These are phyloP conservation scores for Sclerodermus sp. DNA, from an alignment of 2,888 invertebrate genomes.

Conservation along the genomic window DNA sequence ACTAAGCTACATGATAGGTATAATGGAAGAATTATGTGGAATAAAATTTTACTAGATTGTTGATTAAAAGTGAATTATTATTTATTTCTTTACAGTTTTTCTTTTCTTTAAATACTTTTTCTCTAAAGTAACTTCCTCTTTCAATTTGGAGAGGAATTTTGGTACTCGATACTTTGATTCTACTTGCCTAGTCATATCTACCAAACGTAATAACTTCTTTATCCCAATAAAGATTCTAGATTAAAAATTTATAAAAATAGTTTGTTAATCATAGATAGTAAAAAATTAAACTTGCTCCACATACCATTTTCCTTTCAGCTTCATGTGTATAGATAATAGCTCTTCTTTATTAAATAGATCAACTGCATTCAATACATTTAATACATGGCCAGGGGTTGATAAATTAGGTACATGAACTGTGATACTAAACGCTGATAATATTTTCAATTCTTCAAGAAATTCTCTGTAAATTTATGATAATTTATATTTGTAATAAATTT, in stretches of 20 bases:
- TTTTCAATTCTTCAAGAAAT: constrained; percentile 95
- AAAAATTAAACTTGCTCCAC: constrained; percentile 59
- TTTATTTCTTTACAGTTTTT: too few relatives aligned
- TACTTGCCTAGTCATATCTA: constrained; percentile 93
- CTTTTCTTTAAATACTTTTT: too few relatives aligned
- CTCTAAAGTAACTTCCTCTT: too few relatives aligned
- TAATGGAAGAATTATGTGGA: too few relatives aligned
- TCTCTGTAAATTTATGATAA: constrained; percentile 62
- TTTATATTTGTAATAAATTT: too few relatives aligned
- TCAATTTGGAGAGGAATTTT: constrained; percentile 89
- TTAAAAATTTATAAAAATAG: constrained; percentile 22
- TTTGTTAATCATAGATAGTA: not conserved
- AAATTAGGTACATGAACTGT: constrained; percentile 88
- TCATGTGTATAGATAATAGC: constrained; percentile 71
- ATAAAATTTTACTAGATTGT: too few relatives aligned
- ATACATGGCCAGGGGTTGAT: constrained; percentile 77
- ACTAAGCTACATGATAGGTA: too few relatives aligned
- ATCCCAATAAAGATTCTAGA: constrained; percentile 91
- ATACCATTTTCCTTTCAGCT: constrained; percentile 77
- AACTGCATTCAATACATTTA: constrained; percentile 78
- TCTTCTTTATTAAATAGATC: constrained; percentile 79
- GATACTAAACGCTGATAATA: constrained; percentile 89
- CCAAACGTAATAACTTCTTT: constrained; percentile 88
- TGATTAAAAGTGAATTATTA: too few relatives aligned
- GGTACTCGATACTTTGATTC: constrained; percentile 77